Base-by-base conservation (phyloP, 1,140 invertebrate species). In the Zelostemma sp. region DNA sequence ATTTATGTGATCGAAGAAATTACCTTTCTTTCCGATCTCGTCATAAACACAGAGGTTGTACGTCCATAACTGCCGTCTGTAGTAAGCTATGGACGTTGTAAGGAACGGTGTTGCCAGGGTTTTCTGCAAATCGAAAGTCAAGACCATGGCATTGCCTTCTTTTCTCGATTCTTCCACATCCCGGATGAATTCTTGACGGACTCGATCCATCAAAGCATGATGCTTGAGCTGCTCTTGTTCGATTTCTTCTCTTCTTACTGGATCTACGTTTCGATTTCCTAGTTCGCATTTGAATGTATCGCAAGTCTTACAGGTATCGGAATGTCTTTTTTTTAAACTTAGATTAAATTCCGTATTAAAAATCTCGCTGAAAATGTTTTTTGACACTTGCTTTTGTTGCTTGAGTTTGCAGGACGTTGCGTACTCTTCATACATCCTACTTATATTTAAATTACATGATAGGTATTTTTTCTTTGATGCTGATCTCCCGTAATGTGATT, bases 301-400 rank as follows among this genome's bases (percentile, higher is more conserved):
- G 21, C 21, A 25, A 4, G 21, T 25, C 8, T 25, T 3, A 33
- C 14, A 15, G 28, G 33, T 60, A 2, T 60, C 57, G 1, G 57
- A 35, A 38, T 61, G 40, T 0, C 33, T 28, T 8, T 19, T 15
- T 47, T 62, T 62, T 17, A 54, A 62, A 15, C 41, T 15, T 6
- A 64, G 31, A 56, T 45, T 64, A 25, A 43, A 64, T 43, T 65
- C 47, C 12, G 12, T 25, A 35, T 65, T 65, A 16, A 65, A 57
- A 17, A 65, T 58, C 8, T 57, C 14, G 8, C 54, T 35, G 18
- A 65, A 65, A 12, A 65, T 65, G 6, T 43, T 12, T 21, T 51
- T 38, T 9, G 47, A 51, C 0, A 65, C 62, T 5, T 35, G 38
- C 11, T 19, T 57, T 6, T 31, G 49, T 14, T n/a, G 14, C 45